phyloP scores from a whole-genome alignment of 2,797 vertebrate species.

The Tadarida brasiliensis region DNA sequence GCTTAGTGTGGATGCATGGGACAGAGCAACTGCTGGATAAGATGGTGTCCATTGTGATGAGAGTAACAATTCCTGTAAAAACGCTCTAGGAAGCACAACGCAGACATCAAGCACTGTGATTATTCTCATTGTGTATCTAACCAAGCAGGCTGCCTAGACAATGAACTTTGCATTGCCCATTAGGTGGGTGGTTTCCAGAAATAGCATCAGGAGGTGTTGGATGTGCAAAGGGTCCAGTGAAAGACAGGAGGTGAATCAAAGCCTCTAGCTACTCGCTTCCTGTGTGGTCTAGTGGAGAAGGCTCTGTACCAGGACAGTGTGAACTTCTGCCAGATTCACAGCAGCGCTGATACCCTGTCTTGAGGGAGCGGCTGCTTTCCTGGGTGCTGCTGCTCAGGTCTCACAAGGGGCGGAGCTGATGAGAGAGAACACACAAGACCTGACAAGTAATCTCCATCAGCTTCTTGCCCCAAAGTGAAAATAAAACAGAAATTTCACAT shows the following conservation, averaged over 20 bases:
- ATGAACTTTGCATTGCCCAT: conserved; percentile 2
- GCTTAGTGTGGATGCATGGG: neutral
- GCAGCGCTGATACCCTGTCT: neutral
- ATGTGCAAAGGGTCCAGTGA: neutral
- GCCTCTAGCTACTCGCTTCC: neutral
- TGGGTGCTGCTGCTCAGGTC: neutral
- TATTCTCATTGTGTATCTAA: conserved; percentile 21
- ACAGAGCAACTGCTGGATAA: neutral
- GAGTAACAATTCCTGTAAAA: neutral
- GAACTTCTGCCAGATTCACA: neutral
- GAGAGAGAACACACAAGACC: neutral
- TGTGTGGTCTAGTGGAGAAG: neutral
- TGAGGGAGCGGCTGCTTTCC: neutral
- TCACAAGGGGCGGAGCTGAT: neutral
- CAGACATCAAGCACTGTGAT: neutral
- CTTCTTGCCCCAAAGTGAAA: conserved; percentile 30
- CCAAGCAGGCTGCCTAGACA: neutral
- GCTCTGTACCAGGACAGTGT: neutral
- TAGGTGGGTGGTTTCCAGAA: neutral
- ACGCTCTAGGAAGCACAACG: neutral
- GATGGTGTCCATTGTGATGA: neutral
- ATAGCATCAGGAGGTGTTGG: neutral
- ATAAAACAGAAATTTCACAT: conserved; percentile 36
- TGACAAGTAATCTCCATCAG: neutral
- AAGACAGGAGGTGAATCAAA: neutral